Conservation (phyloP, 1,140 invertebrate genomes). For the Diorhabda sublineata region DNA sequence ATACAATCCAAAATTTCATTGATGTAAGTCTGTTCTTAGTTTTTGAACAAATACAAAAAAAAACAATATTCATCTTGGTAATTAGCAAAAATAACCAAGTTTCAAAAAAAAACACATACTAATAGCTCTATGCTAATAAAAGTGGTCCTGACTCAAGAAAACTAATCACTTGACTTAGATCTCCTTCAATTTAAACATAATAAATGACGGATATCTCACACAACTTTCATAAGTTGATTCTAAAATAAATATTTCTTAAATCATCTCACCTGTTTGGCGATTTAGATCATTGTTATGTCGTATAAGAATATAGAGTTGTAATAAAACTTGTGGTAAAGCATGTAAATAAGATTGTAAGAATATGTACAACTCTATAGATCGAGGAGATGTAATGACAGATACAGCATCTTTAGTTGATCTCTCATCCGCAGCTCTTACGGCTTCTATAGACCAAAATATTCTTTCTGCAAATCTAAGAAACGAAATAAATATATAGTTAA, state of each 20-base stretch:
- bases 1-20: neutral
- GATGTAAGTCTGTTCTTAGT: too few relatives aligned
- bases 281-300: constrained; percentile 44
- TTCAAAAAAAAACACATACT: too few relatives aligned
- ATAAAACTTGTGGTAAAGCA: constrained; percentile 63
- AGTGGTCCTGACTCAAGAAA: too few relatives aligned
- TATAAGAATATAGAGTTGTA: constrained; percentile 59
- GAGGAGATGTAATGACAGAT: constrained; percentile 53
- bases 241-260: too few relatives aligned
- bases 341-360: constrained; percentile 73
- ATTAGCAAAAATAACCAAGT: too few relatives aligned
- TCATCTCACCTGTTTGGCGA: constrained; percentile 31
- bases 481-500: constrained; percentile 6
- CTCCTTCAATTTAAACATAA: too few relatives aligned
- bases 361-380: constrained; percentile 65
- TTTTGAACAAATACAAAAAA: too few relatives aligned
- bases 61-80: too few relatives aligned
- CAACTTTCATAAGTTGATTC: too few relatives aligned
- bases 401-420: constrained; percentile 57
- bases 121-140: too few relatives aligned
- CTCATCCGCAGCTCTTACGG: constrained; percentile 54
- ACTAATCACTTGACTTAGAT: too few relatives aligned
- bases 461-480: constrained; percentile 56
- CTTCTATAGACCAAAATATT: constrained; percentile 69
- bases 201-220: too few relatives aligned